A percentile compares a stretch with the other conserved stretches of the same genome.
phyloP scores from a whole-genome alignment of 2,113 vertebrate genomes.

The Calcarius ornatus region DNA sequence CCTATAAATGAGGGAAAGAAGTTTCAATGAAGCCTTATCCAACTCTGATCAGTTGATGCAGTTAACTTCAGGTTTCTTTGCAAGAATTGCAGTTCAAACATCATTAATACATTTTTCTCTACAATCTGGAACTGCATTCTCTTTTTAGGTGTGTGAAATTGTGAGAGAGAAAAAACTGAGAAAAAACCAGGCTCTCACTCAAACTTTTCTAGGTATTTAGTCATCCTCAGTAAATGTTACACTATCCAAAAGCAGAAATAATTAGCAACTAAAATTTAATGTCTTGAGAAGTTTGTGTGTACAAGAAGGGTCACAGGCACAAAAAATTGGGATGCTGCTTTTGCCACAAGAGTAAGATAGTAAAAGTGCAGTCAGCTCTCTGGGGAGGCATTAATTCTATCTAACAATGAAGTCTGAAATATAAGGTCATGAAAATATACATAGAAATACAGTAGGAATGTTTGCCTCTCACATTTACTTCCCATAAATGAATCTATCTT shows the following conservation, averaged over 20 bases:
- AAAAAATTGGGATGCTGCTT: background rate
- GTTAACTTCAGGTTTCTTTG: background rate
- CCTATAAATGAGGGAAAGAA: background rate
- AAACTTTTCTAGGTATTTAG: background rate
- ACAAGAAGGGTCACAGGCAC: background rate
- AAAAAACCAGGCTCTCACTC: background rate
- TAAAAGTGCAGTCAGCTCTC: background rate
- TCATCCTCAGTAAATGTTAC: background rate
- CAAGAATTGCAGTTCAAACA: background rate
- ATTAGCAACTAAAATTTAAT: background rate
- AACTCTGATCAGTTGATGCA: background rate
- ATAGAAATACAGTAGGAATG: background rate
- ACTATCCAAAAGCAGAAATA: background rate
- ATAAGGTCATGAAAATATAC: background rate
- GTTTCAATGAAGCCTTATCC: accelerated
- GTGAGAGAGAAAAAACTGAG: background rate
- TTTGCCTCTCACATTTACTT: background rate
- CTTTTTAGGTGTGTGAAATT: background rate
- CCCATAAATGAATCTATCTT: background rate
- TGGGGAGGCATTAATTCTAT: background rate
- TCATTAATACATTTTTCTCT: background rate
- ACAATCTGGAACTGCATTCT: background rate
- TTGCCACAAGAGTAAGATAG: background rate
- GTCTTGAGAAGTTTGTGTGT: background rate
- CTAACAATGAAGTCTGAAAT: background rate